Base-by-base conservation (phyloP, 1,140 invertebrate species). In the Drosophila nikananu region DNA sequence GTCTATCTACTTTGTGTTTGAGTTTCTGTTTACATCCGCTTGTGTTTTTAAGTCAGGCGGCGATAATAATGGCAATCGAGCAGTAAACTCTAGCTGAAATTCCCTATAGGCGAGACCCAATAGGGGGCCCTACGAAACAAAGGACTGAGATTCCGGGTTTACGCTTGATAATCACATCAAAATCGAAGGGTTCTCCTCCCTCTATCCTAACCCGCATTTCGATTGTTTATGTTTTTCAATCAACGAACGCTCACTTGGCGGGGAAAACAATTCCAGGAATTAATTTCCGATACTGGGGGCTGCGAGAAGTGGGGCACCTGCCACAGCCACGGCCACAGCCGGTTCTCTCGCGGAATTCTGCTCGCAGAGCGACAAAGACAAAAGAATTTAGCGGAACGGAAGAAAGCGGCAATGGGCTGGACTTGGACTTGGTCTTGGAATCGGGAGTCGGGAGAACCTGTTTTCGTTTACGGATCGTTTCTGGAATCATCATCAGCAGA, bases 371-470 rank as follows among this genome's bases (percentile, higher is more conserved):
- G 52, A 72, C 70, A 73, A 71, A 60, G 52, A 72, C 70, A 73
- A 71, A 60, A 49, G 70, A 73, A 73, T 41, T 73, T 73, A 61
- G 71, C 71, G 67, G 68, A 74, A 73, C 68, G 71, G 68, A 74
- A 74, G 71, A 74, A 74, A 73, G 67, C 71, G 71, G 25, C 30
- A 23, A 67, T 68, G 46, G 66, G 62, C 21, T 70, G 64, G 67
- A 46, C 27, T 51, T 44, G 27, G 37, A 35, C 30, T 59, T 44
- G 27, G 37, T 19, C 46, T 59, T 59, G 30, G 35, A 54, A 63
- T 63, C 61, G 23, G 52, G 35, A 32, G 42, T 32, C 3, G 54
- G 32, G n/a, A 54, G 57, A 74, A 74, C 71, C 68, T 61, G 71
- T 73, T 72, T 72, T 37, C 35, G 67, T 25, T 71, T 72, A 30